These are phyloP conservation scores for Leucophenga maculata DNA, from an alignment of 2,888 invertebrate genomes.

Conservation along the genomic window DNA sequence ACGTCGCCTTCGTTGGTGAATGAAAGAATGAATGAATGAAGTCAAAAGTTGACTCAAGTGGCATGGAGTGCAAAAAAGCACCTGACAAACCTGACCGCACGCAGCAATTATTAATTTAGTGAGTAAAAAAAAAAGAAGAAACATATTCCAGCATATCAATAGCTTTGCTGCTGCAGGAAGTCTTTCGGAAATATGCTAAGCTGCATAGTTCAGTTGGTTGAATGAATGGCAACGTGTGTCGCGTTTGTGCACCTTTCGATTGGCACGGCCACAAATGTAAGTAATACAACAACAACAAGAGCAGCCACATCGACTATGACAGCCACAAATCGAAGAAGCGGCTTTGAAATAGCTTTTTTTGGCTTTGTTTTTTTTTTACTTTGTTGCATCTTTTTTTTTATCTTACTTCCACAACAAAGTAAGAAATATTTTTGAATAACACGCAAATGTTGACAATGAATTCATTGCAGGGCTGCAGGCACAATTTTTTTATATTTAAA, in stretches of 20 bases:
- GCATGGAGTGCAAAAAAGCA: constrained; percentile 40
- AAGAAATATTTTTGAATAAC: constrained; percentile 36
- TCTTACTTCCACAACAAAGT: constrained; percentile 11
- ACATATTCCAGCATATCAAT: constrained; percentile 23
- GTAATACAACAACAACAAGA: not conserved
- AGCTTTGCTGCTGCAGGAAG: not conserved
- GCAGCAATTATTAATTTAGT: constrained; percentile 55
- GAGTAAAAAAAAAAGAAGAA: constrained; percentile 11
- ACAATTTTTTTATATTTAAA: too few relatives aligned
- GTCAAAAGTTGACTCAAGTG: not conserved
- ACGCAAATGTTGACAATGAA: constrained; percentile 56
- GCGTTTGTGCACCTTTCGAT: constrained; percentile 52
- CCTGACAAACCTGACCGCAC: constrained; percentile 53
- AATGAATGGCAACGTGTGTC: constrained; percentile 31
- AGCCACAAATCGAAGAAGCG: constrained; percentile 1
- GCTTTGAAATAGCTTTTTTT: not conserved
- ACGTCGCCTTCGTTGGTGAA: too few relatives aligned
- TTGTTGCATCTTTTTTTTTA: constrained; percentile 1
- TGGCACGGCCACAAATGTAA: constrained; percentile 48
- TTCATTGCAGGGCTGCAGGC: not conserved
- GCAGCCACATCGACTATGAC: not conserved
- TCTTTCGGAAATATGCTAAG: not conserved
- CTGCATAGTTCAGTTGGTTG: not conserved
- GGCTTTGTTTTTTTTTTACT: not conserved
- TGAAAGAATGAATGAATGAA: too few relatives aligned